These are phyloP conservation scores for Danaus melanippus DNA, from an alignment of 1,140 invertebrate genomes.

Conservation along the genomic window DNA sequence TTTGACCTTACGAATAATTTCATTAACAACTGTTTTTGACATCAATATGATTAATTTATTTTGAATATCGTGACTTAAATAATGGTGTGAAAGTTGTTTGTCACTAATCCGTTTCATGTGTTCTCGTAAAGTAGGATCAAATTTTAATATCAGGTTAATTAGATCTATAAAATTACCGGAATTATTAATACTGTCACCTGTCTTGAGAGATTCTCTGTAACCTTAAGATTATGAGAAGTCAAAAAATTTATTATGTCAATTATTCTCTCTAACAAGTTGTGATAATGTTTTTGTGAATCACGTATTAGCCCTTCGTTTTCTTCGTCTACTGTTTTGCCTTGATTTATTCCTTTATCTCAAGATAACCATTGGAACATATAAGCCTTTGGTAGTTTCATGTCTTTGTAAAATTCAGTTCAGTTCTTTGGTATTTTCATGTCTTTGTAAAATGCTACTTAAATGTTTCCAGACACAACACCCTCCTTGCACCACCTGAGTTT, in stretches of 20 bases:
- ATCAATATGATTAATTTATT: conserved; percentile 34
- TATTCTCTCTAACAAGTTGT: conserved; percentile 35
- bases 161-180: conserved; percentile 23
- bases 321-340: conserved; percentile 32
- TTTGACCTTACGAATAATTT: conserved; percentile 27
- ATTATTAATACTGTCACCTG: conserved; percentile 18
- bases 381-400: conserved; percentile 36
- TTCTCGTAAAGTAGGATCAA: conserved; percentile 16
- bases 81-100: conserved; percentile 30
- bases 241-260: conserved; percentile 37
- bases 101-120: conserved; percentile 31
- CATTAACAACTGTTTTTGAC: conserved; percentile 24
- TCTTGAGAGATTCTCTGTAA: conserved; percentile 17
- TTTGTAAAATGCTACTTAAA: conserved; percentile 33
- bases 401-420: too few relatives aligned
- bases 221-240: conserved; percentile 35
- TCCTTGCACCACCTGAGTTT: conserved; percentile 34
- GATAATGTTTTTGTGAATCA: conserved; percentile 32
- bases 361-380: conserved; percentile 31
- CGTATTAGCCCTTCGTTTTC: conserved; percentile 27
- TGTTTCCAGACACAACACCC: conserved; percentile 40
- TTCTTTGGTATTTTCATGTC: too few relatives aligned
- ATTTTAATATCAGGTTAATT: conserved; percentile 21
- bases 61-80: conserved; percentile 32
- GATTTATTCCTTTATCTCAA: conserved; percentile 33